Evolutionary conservation across 2,888 invertebrate species (phyloP), one percentile per base, ranked within the genome.

Genomic region (Perdita meconis): DNA sequence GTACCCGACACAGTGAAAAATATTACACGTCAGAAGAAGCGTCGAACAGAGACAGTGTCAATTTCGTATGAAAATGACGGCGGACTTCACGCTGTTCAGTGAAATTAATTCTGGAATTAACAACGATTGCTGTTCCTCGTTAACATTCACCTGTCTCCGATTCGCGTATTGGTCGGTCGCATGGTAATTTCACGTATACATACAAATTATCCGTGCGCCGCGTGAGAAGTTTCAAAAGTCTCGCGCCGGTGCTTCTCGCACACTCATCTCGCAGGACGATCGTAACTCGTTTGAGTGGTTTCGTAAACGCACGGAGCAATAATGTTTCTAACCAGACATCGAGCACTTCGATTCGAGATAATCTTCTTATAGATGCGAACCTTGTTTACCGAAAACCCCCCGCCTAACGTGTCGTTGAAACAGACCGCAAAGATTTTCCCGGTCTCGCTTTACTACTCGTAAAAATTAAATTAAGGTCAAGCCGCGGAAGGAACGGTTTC

Each of bases 71-170:
- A 69, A 80, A 70, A 47, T 22, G 40, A 53, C 53, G 42, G 16
- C 42, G n/a, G 44, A 26, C 34, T 42, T 76, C 50, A 26, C 13
- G 44, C 30, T 60, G 61, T 63, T 59, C 36, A 19, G 19, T 12
- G 38, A 30, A 47, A 63, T 80, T 85, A 83, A 78, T 13, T 55
- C 50, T 59, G 40, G 60, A 72, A 83, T 85, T 80, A 78, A 80
- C 22, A 26, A 30, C 36, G 40, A 22, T 73, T 53, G 47, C 57
- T 19, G 57, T 50, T 55, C 30, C 69, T 61, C 64, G 68, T 82
- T 80, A 78, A 71, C 75, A 57, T 65, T 26, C 61, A 44, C 53
- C 70, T 70, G 74, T 47, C 51, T 44, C 36, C n/a, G 51, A 51
- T 24, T 22, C 26, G 24, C 38, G 30, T 30, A 13, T 16, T 34